A percentile compares a stretch with the other conserved stretches of the same genome.
Evolutionary conservation across 35 echinoderm and acorn worm species (phyloP).

Genomic region (Apostichopus parvimensis): DNA sequence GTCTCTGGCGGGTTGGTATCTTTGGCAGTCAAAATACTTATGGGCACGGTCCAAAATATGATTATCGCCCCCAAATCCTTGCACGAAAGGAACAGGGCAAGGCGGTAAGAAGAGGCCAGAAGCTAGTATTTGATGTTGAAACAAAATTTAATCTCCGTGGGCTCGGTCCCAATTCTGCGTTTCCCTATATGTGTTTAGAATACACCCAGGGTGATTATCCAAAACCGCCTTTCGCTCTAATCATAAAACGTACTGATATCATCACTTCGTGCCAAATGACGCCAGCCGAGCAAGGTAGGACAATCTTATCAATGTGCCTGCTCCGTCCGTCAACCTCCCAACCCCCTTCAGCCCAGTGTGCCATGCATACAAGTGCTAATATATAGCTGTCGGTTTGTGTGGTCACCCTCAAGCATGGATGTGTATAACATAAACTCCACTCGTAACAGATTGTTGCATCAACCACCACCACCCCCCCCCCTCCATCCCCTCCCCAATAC

Average conservation of each 20-base stretch:
- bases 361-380: not conserved
- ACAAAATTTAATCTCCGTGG: constrained; percentile 50
- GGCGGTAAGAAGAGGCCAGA: not conserved
- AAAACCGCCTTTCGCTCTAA: constrained; percentile 47
- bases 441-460: not conserved
- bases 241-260: constrained; percentile 16
- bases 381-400: not conserved
- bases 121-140: constrained; percentile 29
- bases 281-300: constrained; percentile 48
- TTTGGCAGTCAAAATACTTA: constrained; percentile 18
- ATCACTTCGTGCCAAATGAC: constrained; percentile 49
- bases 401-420: not conserved
- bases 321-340: not conserved
- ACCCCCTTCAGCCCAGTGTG: not conserved
- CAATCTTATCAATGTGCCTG: constrained; percentile 8
- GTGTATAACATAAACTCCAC: not conserved
- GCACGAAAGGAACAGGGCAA: constrained; percentile 23
- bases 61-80: constrained; percentile 31
- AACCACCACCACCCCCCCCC: not conserved
- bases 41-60: constrained; percentile 48
- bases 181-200: constrained; percentile 72
- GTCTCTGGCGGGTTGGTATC: constrained; percentile 41
- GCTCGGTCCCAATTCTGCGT: constrained; percentile 38
- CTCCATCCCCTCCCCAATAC: no score
- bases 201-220: constrained; percentile 58